Conservation (phyloP, 2,797 vertebrate genomes). For the Merluccius polli region DNA sequence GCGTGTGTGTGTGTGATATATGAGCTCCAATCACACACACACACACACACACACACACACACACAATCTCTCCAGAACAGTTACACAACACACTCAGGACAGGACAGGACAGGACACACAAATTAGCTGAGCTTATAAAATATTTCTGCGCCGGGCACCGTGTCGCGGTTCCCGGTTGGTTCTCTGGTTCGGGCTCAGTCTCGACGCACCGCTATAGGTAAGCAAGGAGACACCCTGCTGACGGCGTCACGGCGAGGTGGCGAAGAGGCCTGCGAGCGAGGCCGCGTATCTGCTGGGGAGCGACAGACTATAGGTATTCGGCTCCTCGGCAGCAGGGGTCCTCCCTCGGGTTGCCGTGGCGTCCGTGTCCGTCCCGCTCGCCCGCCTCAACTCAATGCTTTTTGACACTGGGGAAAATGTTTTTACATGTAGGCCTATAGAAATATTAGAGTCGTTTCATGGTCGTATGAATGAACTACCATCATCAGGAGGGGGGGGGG, state of each 20-base stretch:
- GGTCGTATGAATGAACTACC: too few relatives aligned
- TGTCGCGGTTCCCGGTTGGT: slow-evolving; percentile 36
- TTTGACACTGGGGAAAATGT: too few relatives aligned
- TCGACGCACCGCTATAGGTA: slow-evolving; percentile 25
- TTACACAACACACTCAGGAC: background rate
- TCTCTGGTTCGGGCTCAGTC: slow-evolving; percentile 52
- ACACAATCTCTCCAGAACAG: background rate
- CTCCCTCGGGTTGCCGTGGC: too few relatives aligned
- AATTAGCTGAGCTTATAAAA: slow-evolving; percentile 50
- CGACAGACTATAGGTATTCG: slow-evolving; percentile 50
- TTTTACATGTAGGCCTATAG: too few relatives aligned
- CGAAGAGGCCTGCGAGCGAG: slow-evolving; percentile 31
- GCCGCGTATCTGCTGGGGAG: slow-evolving; percentile 41
- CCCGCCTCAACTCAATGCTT: too few relatives aligned
- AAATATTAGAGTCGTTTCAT: too few relatives aligned
- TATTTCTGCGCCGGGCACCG: slow-evolving; percentile 54
- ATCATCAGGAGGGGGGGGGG: too few relatives aligned
- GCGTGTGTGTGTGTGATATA: background rate
- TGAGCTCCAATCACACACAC: too few relatives aligned
- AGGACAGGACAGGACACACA: too few relatives aligned
- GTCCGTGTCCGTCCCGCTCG: too few relatives aligned
- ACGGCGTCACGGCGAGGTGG: slow-evolving; percentile 35
- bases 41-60: background rate
- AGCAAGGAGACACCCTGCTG: slow-evolving; percentile 51
- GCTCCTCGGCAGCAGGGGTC: background rate